Evolutionary conservation across 2,797 vertebrate genomes (phyloP).

Genomic region (Lepilemur septentrionalis): DNA sequence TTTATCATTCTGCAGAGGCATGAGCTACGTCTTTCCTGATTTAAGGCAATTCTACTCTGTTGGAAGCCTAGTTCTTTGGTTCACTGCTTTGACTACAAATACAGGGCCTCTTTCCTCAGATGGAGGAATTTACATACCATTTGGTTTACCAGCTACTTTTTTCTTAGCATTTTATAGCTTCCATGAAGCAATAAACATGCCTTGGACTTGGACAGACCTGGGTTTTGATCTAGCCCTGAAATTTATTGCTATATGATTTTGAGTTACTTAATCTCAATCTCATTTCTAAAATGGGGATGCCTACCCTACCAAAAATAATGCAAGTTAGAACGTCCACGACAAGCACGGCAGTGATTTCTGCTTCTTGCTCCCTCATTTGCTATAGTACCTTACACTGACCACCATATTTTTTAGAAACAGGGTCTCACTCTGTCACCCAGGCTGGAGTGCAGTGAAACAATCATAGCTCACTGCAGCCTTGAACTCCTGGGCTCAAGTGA

Average conservation of each 20-base stretch:
- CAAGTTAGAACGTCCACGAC: not conserved
- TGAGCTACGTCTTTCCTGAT: not conserved
- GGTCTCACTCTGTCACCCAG: not conserved
- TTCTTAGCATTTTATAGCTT: not conserved
- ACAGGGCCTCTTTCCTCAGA: not conserved
- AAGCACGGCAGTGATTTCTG: not conserved
- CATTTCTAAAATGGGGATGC: not conserved
- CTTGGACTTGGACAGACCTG: not conserved
- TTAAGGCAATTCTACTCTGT: not conserved
- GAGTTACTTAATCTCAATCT: not conserved
- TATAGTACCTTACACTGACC: not conserved
- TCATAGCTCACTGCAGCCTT: not conserved
- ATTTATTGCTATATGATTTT: not conserved
- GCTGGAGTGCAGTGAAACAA: not conserved
- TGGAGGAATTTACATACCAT: not conserved
- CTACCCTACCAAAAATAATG: not conserved
- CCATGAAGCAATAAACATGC: not conserved
- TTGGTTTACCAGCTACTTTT: not conserved
- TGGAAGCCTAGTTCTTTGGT: not conserved
- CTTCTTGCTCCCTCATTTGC: not conserved
- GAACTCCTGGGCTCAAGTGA: not conserved
- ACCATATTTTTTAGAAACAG: not conserved
- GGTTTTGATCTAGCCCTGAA: not conserved
- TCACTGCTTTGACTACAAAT: not conserved
- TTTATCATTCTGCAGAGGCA: not conserved